phyloP scores from a whole-genome alignment of 1,140 invertebrate species.

The Lucilia cuprina region DNA sequence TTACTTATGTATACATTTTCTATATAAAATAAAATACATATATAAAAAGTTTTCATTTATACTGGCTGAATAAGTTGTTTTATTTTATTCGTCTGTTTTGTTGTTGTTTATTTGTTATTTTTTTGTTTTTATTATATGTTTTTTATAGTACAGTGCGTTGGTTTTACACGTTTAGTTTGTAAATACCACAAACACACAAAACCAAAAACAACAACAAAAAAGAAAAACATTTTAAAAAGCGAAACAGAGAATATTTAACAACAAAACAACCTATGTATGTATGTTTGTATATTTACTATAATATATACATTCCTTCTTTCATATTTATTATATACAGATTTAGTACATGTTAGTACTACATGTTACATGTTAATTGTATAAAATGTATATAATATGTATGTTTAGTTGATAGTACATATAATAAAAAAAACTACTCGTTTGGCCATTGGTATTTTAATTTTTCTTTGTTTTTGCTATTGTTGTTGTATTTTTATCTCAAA shows the following conservation, averaged over 20 bases:
- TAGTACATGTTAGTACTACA: background rate
- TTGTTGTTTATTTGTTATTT: background rate
- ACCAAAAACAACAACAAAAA: background rate
- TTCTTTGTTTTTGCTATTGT: too few species aligned
- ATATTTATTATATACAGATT: background rate
- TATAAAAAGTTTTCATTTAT: background rate
- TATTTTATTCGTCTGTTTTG: slow-evolving; percentile 6
- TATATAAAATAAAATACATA: background rate
- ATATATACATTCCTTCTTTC: background rate
- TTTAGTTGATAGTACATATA: background rate
- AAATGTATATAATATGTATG: background rate
- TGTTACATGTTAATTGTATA: background rate
- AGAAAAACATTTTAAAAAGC: too few species aligned
- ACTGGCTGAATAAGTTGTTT: slow-evolving; percentile 17
- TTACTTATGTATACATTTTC: too few species aligned
- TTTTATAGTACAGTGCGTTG: background rate
- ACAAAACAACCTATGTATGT: background rate
- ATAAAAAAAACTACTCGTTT: background rate
- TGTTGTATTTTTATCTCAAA: too few species aligned
- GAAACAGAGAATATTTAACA: background rate
- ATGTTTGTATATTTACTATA: background rate
- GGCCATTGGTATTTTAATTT: too few species aligned
- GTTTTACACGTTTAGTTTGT: slow-evolving; percentile 22
- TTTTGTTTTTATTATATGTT: background rate
- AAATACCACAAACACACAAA: background rate